Base-by-base conservation (phyloP, 2,797 vertebrate genomes). In the Neosalanx taihuensis region DNA sequence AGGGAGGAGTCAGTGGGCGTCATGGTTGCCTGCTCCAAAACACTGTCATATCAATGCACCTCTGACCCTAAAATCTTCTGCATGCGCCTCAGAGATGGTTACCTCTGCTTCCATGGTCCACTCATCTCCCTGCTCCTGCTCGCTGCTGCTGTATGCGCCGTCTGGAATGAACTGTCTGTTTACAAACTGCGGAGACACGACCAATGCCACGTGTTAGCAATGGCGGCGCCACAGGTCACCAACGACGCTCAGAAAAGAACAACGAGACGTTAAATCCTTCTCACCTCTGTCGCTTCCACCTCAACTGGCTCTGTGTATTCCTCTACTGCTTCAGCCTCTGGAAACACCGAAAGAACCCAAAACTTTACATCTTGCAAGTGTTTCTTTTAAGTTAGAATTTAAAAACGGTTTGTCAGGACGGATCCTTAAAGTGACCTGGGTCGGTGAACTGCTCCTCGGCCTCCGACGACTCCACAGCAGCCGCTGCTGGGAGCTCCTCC, bases 111-210 rank as follows among this genome's bases (percentile, higher is more conserved):
- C 92, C 0, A 84, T 81, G 80, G 94, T 93, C 97, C 97, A 99
- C 84, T 98, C 95, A 76, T 96, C 96, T 76, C 92, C 93, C 89
- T 95, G 96, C 84, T 98, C 97, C 89, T 95, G 96, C 81, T 98
- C 96, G 86, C 92, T 93, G 87, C 90, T 88, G 89, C 91, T 95
- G 93, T 96, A 98, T 83, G 97, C 90, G 87, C 92, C 85, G 83
- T 98, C 97, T 91, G 95, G 93, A 95, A 98, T 97, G 93, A 98
- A 99, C 92, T 99, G 97, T 92, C 96, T 96, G 93, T 99, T 99
- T 92, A 99, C 93, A 92, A 98, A 99, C 97, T 99, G 90, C 80
- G 69, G 67, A 79, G 23, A 26, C 10, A 9, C 30, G 23, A 70
- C 4, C 17, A 17, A 59, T 37, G 41, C 4, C 23, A 73, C 5